Conservation (phyloP, 2,888 invertebrate genomes). For the Acleris sparsana region DNA sequence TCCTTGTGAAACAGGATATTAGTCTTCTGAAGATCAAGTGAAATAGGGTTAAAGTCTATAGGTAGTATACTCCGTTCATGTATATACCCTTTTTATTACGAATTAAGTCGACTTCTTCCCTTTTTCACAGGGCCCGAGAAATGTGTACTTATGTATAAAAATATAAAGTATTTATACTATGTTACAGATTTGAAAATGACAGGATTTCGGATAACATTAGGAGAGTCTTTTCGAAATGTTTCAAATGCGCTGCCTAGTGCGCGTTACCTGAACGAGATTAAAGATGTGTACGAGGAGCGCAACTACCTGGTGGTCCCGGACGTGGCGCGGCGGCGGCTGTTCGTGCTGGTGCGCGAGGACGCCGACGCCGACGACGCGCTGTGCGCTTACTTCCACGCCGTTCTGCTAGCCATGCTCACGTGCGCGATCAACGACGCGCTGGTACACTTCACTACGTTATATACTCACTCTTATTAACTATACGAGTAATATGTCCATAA, state of each 20-base stretch:
- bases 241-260: slow-evolving; percentile 46
- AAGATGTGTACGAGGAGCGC: slow-evolving; percentile 70
- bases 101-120: too few relatives aligned
- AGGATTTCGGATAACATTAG: slow-evolving; percentile 85
- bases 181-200: slow-evolving; percentile 83
- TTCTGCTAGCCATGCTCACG: slow-evolving; percentile 70
- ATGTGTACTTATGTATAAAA: too few relatives aligned
- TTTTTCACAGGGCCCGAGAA: too few relatives aligned
- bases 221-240: slow-evolving; percentile 77
- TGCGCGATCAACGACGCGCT: slow-evolving; percentile 63
- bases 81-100: too few relatives aligned
- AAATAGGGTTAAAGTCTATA: too few relatives aligned
- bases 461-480: not conserved
- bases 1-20: too few relatives aligned
- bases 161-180: not conserved
- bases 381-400: slow-evolving; percentile 87
- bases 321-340: slow-evolving; percentile 71
- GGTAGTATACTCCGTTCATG: too few relatives aligned
- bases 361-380: slow-evolving; percentile 82
- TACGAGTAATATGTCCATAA: too few relatives aligned
- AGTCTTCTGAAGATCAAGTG: too few relatives aligned
- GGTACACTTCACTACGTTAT: slow-evolving; percentile 47
- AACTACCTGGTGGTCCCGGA: slow-evolving; percentile 83
- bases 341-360: slow-evolving; percentile 82
- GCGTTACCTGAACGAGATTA: slow-evolving; percentile 62